Percentiles rank a stretch among this genome's conserved stretches.
These are phyloP conservation scores for Arion vulgaris DNA, from an alignment of 1,140 invertebrate genomes.

Conservation along the genomic window DNA sequence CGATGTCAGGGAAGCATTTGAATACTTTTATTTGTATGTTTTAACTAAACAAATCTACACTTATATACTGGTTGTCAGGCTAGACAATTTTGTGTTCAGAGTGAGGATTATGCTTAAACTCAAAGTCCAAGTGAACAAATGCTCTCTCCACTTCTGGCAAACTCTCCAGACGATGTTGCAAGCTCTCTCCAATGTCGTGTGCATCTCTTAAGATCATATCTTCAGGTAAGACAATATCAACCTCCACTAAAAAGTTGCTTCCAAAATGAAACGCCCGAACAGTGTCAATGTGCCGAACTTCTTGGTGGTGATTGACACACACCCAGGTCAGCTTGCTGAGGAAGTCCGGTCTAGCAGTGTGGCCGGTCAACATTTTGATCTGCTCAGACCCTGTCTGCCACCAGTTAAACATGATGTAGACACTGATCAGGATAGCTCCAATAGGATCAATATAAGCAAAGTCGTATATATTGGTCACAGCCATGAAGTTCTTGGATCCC, in stretches of 20 bases:
- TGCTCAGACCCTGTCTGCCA: slow-evolving; percentile 65
- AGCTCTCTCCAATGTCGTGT: slow-evolving; percentile 73
- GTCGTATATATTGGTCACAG: slow-evolving; percentile 37
- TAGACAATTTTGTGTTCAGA: slow-evolving; percentile 67
- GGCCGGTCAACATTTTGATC: slow-evolving; percentile 67
- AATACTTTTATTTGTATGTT: too few species aligned
- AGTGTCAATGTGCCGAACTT: slow-evolving; percentile 72
- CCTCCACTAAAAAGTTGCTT: slow-evolving; percentile 69
- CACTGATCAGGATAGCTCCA: slow-evolving; percentile 73
- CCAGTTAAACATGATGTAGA: slow-evolving; percentile 72
- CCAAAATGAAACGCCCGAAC: slow-evolving; percentile 75
- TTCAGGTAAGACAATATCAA: slow-evolving; percentile 70
- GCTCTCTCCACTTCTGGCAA: slow-evolving; percentile 73
- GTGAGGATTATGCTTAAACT: slow-evolving; percentile 64
- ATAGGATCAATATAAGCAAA: slow-evolving; percentile 72
- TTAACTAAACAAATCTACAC: too few species aligned
- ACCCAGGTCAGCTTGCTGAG: slow-evolving; percentile 70
- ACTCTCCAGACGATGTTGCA: slow-evolving; percentile 72
- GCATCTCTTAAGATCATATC: slow-evolving; percentile 71
- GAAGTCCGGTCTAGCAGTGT: slow-evolving; percentile 68
- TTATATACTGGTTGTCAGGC: not conserved
- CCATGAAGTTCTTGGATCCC: slow-evolving; percentile 56
- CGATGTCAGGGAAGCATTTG: too few species aligned
- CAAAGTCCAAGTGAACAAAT: slow-evolving; percentile 75
- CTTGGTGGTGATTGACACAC: slow-evolving; percentile 69